Conservation (phyloP, 2,797 vertebrate species). For the Hephaestus fuliginosus region DNA sequence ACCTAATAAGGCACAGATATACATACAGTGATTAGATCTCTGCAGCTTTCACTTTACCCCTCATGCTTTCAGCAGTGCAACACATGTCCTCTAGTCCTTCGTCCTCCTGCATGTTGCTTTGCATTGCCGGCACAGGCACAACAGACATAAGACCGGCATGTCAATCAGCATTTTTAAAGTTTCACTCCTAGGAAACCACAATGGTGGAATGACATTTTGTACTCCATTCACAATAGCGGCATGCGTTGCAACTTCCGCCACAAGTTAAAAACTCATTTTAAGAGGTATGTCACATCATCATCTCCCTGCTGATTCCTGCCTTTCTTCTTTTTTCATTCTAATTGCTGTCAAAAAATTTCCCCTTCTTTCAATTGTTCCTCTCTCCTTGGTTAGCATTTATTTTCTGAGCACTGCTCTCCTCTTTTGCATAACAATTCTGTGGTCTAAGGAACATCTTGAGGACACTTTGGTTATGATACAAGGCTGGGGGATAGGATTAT, state of each 20-base stretch:
- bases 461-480: neutral
- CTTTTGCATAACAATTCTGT: conserved; percentile 8
- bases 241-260: neutral
- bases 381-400: conserved; percentile 5
- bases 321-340: conserved; percentile 19
- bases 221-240: conserved; percentile 10
- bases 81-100: neutral
- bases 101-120: conserved; percentile 3
- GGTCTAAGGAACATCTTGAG: conserved; percentile 2
- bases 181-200: conserved; percentile 2
- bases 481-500: too few species aligned
- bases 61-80: too few species aligned
- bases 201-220: conserved; percentile 11
- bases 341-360: conserved; percentile 24
- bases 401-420: neutral
- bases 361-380: neutral
- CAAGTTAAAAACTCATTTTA: conserved; percentile 22
- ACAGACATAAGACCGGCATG: conserved; percentile 11
- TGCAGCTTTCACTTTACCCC: too few species aligned
- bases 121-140: conserved; percentile 18
- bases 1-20: too few species aligned
- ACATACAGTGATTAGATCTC: too few species aligned
- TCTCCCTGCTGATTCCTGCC: conserved; percentile 8
- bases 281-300: conserved; percentile 10
- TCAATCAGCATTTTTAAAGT: conserved; percentile 21